phyloP scores from a whole-genome alignment of 2,888 invertebrate species.

The Hypsopygia costalis region DNA sequence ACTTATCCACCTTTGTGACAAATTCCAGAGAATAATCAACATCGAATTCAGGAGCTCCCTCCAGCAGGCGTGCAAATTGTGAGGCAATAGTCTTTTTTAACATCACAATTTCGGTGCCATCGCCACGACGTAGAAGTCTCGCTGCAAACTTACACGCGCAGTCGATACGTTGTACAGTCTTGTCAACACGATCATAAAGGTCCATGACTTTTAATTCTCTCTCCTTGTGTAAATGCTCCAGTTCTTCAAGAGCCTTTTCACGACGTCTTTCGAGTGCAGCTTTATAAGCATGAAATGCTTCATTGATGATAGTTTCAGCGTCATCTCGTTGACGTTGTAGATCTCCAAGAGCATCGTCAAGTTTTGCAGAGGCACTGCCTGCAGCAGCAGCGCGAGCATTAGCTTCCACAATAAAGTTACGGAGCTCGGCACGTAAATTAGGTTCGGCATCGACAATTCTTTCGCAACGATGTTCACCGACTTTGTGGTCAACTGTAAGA shows the following conservation, averaged over 20 bases:
- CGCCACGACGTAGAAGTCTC: constrained; percentile 90
- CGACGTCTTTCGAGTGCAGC: constrained; percentile 90
- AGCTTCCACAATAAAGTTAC: constrained; percentile 86
- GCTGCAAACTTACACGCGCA: constrained; percentile 93
- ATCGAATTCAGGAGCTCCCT: constrained; percentile 90
- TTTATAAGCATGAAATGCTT: constrained; percentile 89
- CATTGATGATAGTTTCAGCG: constrained; percentile 90
- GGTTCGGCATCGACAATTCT: constrained; percentile 89
- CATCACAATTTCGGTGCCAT: constrained; percentile 91
- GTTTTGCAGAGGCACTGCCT: constrained; percentile 86
- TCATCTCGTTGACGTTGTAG: constrained; percentile 93
- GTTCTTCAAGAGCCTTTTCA: constrained; percentile 86
- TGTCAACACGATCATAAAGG: constrained; percentile 89
- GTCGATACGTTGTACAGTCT: constrained; percentile 90
- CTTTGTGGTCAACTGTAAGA: constrained; percentile 89
- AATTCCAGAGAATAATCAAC: constrained; percentile 90
- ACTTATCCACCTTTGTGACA: constrained; percentile 88
- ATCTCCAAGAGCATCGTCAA: constrained; percentile 91
- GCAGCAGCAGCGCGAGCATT: constrained; percentile 88
- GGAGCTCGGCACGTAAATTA: constrained; percentile 88
- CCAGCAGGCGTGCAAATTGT: constrained; percentile 89
- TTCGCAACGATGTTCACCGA: constrained; percentile 91
- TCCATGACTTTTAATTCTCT: constrained; percentile 95
- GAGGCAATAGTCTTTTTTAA: constrained; percentile 89
- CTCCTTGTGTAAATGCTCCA: constrained; percentile 89